Evolutionary conservation across 2,797 vertebrate species (phyloP).

Genomic region (Enteromius anoplus): DNA sequence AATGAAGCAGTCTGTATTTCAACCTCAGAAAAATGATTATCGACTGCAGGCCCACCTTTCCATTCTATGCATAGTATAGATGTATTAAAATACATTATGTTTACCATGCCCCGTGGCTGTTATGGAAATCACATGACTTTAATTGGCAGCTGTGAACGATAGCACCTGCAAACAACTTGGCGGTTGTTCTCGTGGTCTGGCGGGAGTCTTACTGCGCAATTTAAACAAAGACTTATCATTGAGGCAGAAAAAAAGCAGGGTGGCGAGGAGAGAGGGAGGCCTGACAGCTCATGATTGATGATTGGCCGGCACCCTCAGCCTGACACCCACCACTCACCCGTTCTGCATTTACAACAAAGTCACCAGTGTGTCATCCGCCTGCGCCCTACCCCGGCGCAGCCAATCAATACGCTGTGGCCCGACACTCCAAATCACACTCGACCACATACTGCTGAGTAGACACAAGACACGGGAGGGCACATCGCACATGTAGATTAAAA

Average conservation of each 20-base stretch:
- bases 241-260: slow-evolving; percentile 75
- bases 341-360: slow-evolving; percentile 72
- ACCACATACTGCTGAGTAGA: slow-evolving; percentile 77
- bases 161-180: slow-evolving; percentile 86
- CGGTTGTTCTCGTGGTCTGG: slow-evolving; percentile 85
- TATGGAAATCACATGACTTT: slow-evolving; percentile 85
- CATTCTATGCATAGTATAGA: slow-evolving; percentile 44
- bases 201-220: slow-evolving; percentile 82
- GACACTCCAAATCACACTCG: slow-evolving; percentile 69
- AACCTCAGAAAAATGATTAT: slow-evolving; percentile 3
- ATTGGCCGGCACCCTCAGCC: slow-evolving; percentile 78
- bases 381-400: slow-evolving; percentile 68
- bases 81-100: slow-evolving; percentile 76
- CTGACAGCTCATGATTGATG: slow-evolving; percentile 85
- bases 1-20: neutral
- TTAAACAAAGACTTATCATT: slow-evolving; percentile 85
- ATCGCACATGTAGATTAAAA: slow-evolving; percentile 82
- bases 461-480: slow-evolving; percentile 70
- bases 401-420: slow-evolving; percentile 79
- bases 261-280: slow-evolving; percentile 41
- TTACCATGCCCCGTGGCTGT: slow-evolving; percentile 78
- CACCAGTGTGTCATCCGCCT: slow-evolving; percentile 59
- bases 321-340: slow-evolving; percentile 81
- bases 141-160: slow-evolving; percentile 85
- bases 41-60: neutral